These are phyloP conservation scores for Chaenogobius annularis DNA, from an alignment of 2,113 vertebrate species.

Conservation along the genomic window DNA sequence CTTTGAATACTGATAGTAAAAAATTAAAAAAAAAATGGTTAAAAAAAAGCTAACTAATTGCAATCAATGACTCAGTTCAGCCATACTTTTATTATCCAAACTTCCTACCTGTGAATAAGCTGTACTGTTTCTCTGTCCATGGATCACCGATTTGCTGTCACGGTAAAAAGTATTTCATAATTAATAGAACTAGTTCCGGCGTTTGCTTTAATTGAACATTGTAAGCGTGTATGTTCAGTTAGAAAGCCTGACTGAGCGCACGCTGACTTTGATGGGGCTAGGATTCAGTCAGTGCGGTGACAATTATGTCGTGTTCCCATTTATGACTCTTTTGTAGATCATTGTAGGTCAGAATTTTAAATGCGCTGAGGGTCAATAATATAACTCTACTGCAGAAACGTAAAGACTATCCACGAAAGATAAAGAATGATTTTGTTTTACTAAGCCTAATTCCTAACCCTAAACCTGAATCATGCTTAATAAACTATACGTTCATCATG, in stretches of 20 bases:
- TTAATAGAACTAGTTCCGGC: not conserved
- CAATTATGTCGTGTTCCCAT: not conserved
- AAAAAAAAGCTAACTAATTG: not conserved
- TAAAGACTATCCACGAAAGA: no score
- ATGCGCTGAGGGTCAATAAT: not conserved
- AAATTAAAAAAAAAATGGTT: no score
- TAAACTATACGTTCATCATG: no score
- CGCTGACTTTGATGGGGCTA: not conserved
- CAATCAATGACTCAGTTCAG: not conserved
- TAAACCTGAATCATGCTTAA: no score
- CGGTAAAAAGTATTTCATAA: not conserved
- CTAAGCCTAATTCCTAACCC: no score
- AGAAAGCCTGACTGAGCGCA: not conserved
- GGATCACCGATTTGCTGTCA: not conserved
- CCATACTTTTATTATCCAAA: not conserved
- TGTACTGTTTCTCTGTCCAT: not conserved
- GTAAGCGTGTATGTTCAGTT: not conserved
- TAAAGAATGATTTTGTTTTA: no score
- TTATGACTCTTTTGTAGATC: not conserved
- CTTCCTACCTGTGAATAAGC: slow-evolving; percentile 19
- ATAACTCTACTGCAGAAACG: not conserved
- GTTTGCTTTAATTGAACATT: not conserved
- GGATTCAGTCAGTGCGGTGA: not conserved
- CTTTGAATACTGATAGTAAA: not conserved
- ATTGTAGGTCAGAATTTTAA: no score